Evolutionary conservation across 1,140 invertebrate species (phyloP), one percentile per base, ranked within the genome.

Genomic region (Ceratoteleas bidentatus): DNA sequence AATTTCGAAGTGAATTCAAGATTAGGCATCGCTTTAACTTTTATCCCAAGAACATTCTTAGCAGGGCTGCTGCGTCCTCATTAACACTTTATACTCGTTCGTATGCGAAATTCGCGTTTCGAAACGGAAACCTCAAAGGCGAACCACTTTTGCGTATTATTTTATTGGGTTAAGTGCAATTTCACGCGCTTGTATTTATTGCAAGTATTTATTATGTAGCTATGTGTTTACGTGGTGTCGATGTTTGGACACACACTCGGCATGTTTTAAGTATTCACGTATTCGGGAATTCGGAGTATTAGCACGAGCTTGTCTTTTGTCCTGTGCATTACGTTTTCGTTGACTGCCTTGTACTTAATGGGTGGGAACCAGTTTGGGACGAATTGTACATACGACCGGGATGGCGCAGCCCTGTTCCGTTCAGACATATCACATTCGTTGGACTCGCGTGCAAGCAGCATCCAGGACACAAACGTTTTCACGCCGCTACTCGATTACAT

Each of bases 391-490:
- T 69, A 58, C 34, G 47, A 9, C 14, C 8, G 7, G 54, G 8
- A 50, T 15, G 8, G 4, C 3, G 54, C 62, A 76, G 62, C 52
- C 65, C 66, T 70, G 75, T 70, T 70, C 34, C 32, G 45, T 65
- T 72, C 47, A n/a, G 36, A 79, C 76, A 79, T 79, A 79, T 79
- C 76, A 72, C 47, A 13, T 72, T 68, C n/a, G n/a, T n/a, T n/a
- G n/a, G n/a, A n/a, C n/a, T n/a, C n/a, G n/a, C n/a, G n/a, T n/a
- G n/a, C n/a, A n/a, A n/a, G n/a, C n/a, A n/a, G n/a, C n/a, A n/a
- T n/a, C n/a, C n/a, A n/a, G n/a, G n/a, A n/a, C n/a, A n/a, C n/a
- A n/a, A n/a, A n/a, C n/a, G n/a, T n/a, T n/a, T n/a, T n/a, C n/a
- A n/a, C n/a, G n/a, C n/a, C n/a, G n/a, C n/a, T n/a, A n/a, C n/a